phyloP scores from a whole-genome alignment of 2,113 vertebrate species.

The Actenoides lindsayi region DNA sequence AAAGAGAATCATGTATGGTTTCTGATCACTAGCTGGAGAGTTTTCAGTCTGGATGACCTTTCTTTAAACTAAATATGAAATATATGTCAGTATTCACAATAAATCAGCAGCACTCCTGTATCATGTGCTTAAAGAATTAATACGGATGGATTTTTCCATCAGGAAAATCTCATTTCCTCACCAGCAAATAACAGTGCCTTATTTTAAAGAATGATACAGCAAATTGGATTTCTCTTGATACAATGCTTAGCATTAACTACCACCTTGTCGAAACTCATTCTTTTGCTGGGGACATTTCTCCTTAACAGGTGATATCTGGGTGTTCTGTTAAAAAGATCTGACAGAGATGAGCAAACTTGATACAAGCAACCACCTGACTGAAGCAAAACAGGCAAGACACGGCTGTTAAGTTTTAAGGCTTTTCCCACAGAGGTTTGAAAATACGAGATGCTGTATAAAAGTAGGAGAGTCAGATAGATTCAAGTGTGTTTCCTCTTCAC shows the following conservation, averaged over 20 bases:
- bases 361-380: neutral
- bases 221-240: conserved; percentile 14
- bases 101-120: neutral
- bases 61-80: conserved; percentile 23
- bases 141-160: neutral
- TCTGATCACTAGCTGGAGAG: neutral
- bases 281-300: neutral
- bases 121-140: neutral
- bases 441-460: neutral
- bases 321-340: neutral
- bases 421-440: neutral
- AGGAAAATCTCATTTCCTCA: conserved; percentile 44
- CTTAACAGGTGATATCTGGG: neutral
- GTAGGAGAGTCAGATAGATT: neutral
- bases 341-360: neutral
- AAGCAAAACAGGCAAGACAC: neutral
- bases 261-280: neutral
- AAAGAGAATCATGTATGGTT: neutral
- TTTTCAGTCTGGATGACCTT: neutral
- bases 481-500: neutral
- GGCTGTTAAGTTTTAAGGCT: neutral
- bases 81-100: neutral
- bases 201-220: neutral
- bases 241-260: neutral
- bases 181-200: neutral